A percentile compares a stretch with the other conserved stretches of the same genome.
Conservation (phyloP, 2,797 vertebrate species). For the Neosilurus mollespiculum region DNA sequence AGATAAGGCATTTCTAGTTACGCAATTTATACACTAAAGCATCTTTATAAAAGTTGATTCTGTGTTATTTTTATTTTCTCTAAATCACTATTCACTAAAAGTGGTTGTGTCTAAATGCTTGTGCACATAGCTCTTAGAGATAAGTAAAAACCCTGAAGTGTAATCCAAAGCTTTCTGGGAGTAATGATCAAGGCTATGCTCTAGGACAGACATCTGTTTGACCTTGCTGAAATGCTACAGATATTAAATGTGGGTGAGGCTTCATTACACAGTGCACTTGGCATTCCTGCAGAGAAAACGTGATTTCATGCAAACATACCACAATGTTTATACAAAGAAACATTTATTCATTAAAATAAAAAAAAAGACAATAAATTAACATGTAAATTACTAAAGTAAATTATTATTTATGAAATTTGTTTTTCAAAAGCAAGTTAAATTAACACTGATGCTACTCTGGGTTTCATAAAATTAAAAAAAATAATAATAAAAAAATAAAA, state of each 20-base stretch:
- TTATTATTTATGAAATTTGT: no score
- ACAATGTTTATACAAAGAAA: neutral
- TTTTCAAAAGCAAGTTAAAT: neutral
- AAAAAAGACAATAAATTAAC: neutral
- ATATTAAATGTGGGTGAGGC: slow-evolving; percentile 50
- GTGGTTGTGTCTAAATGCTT: slow-evolving; percentile 8
- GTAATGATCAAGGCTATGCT: slow-evolving; percentile 51
- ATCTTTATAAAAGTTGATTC: neutral
- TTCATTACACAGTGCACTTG: slow-evolving; percentile 19
- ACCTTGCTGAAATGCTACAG: slow-evolving; percentile 61
- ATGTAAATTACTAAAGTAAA: neutral
- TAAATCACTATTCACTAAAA: neutral
- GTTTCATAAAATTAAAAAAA: slow-evolving; percentile 7
- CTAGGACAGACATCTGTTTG: slow-evolving; percentile 81
- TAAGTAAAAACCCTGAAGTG: slow-evolving; percentile 44
- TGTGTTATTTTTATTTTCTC: neutral
- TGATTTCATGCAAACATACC: neutral
- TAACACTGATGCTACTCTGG: neutral
- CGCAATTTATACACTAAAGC: neutral
- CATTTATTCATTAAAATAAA: slow-evolving; percentile 11
- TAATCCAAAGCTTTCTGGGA: slow-evolving; percentile 34
- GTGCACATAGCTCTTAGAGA: slow-evolving; percentile 27
- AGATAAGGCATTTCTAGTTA: neutral
- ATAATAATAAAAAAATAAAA: no score
- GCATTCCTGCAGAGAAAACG: neutral